Base-by-base conservation (phyloP, 2,797 vertebrate species). In the Peromyscus melanophrys region DNA sequence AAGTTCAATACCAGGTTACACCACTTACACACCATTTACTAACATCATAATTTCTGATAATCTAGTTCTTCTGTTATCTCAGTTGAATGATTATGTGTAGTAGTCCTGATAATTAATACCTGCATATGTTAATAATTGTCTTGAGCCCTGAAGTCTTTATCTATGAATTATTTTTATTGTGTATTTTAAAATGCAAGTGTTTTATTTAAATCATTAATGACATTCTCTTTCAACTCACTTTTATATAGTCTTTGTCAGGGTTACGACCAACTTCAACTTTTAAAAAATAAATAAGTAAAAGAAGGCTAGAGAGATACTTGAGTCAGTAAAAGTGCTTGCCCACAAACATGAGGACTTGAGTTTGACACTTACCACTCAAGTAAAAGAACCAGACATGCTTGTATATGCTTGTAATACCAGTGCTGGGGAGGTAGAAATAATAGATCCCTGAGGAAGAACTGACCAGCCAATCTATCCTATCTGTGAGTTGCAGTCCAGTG, bases 111-210 rank as follows among this genome's bases (percentile, higher is more conserved):
- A 75, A 80, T 78, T 55, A 92, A 75, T 59, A 89, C 19, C 81
- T 84, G 25, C n/a, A 61, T 78, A 59, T 13, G 43, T 49, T 89
- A 73, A 87, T 78, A 55, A 80, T 17, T 95, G 17, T 67, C 61
- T 23, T n/a, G 52, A 17, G 94, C 52, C 63, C 6, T 73, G 46
- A 27, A 90, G 13, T 49, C 59, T 92, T 77, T 81, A 59, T 6
- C 43, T 92, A 67, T 92, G 63, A 96, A 84, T 65, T 11, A 7
- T 34, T 67, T 95, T 34, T 93, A 17, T 17, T 95, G 16, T 95
- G 21, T 94, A 49, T 86, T 90, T 97, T 80, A 49, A 76, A 61
- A 80, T 73, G 43, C 34, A 95, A 81, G 65, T 40, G 2, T 95
- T 82, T 93, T 59, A 78, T 93, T 31, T 21, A 59, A 63, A 73